Evolutionary conservation across 2,113 vertebrate genomes (phyloP).

Genomic region (Ranitomeya variabilis): DNA sequence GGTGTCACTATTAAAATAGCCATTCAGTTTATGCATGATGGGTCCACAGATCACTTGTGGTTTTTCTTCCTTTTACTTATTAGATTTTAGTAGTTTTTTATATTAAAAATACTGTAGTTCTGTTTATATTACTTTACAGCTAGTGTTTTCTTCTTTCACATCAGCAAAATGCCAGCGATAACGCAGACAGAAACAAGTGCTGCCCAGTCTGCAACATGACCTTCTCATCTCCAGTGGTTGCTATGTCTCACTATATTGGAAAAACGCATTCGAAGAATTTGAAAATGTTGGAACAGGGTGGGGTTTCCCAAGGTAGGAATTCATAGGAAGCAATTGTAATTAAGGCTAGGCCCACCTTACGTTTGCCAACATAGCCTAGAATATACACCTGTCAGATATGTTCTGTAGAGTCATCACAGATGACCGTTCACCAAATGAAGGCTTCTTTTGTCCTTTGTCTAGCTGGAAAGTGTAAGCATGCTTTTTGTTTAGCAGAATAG

Average conservation of each 20-base stretch:
- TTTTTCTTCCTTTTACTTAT: too few relatives aligned
- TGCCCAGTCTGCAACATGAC: conserved; percentile 95
- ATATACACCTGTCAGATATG: too few relatives aligned
- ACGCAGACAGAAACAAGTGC: conserved; percentile 83
- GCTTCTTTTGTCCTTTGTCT: too few relatives aligned
- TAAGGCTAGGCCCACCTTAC: too few relatives aligned
- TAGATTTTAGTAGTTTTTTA: neutral
- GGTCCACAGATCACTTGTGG: too few relatives aligned
- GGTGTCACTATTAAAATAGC: too few relatives aligned
- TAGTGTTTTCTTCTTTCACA: conserved; percentile 59
- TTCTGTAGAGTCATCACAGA: too few relatives aligned
- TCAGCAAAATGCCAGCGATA: conserved; percentile 76
- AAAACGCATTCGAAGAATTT: conserved; percentile 96
- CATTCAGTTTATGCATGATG: too few relatives aligned
- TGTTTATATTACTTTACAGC: neutral
- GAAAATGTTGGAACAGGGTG: conserved; percentile 79
- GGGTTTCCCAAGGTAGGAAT: conserved; percentile 76
- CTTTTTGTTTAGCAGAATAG: too few relatives aligned
- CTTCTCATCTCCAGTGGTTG: conserved; percentile 89
- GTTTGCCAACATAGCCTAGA: too few relatives aligned
- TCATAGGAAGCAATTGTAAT: neutral
- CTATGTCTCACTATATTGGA: conserved; percentile 93
- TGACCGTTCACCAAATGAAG: too few relatives aligned
- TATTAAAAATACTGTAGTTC: neutral
- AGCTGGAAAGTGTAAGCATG: too few relatives aligned